phyloP scores from a whole-genome alignment of 2,113 vertebrate species.

The Puma concolor region DNA sequence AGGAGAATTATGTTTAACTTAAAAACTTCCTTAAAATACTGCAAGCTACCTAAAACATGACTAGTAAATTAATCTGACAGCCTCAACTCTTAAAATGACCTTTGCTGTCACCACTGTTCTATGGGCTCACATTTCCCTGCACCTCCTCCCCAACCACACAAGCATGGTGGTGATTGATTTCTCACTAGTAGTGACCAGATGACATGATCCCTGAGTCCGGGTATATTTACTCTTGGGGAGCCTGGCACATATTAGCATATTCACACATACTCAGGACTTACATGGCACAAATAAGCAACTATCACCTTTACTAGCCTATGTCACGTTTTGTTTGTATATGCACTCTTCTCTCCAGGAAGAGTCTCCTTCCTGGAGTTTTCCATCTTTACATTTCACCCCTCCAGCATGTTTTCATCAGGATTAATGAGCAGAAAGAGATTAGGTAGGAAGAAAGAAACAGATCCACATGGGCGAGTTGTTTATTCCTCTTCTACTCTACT shows the following conservation, averaged over 20 bases:
- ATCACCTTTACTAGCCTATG: neutral
- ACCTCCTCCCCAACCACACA: neutral
- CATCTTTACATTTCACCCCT: neutral
- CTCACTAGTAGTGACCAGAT: neutral
- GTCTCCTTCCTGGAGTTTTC: neutral
- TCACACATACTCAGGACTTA: neutral
- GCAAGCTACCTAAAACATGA: neutral
- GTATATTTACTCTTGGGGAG: neutral
- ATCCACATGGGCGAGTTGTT: neutral
- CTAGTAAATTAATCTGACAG: neutral
- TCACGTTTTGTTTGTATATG: neutral
- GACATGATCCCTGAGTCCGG: neutral
- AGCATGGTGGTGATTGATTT: neutral
- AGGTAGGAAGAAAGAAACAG: neutral
- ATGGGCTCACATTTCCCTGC: neutral
- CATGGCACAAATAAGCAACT: neutral
- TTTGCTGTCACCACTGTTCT: neutral
- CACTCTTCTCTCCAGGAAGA: neutral
- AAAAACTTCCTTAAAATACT: constrained; percentile 40
- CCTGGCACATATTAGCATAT: no score
- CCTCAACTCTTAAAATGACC: neutral
- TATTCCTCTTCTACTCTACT: neutral
- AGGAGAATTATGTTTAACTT: constrained; percentile 13
- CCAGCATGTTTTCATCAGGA: neutral
- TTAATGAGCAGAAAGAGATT: neutral